Percentiles rank a stretch among this genome's conserved stretches.
Conservation (phyloP, 2,113 vertebrate genomes). For the Rhinolophus sinicus region DNA sequence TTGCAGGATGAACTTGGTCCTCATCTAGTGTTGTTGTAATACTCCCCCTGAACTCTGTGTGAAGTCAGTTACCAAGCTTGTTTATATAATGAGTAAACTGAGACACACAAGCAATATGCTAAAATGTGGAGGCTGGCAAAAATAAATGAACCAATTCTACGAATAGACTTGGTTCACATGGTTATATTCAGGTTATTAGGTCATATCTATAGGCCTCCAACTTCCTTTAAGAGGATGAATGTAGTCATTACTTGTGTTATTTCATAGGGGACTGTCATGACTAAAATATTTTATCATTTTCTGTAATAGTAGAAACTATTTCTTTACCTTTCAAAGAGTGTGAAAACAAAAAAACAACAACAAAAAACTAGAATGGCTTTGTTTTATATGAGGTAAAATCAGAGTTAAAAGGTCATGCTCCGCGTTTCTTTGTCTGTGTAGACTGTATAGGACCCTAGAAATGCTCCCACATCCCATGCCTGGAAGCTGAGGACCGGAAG, state of each 20-base stretch:
- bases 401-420: not conserved
- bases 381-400: slow-evolving; percentile 11
- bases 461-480: no score
- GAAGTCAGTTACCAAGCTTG: not conserved
- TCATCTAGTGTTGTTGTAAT: not conserved
- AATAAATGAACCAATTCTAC: not conserved
- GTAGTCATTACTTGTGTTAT: not conserved
- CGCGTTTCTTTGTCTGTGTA: not conserved
- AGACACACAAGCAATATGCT: not conserved
- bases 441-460: not conserved
- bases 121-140: not conserved
- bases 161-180: not conserved
- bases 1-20: not conserved
- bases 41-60: not conserved
- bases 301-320: slow-evolving; percentile 26
- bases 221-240: not conserved
- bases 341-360: not conserved
- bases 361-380: not conserved
- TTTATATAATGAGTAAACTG: not conserved
- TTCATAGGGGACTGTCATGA: not conserved
- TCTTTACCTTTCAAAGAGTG: slow-evolving; percentile 9
- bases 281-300: slow-evolving; percentile 5
- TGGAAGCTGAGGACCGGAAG: not conserved
- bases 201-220: not conserved
- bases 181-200: not conserved